phyloP scores from a whole-genome alignment of 2,888 invertebrate species.

The Clivina fossor region DNA sequence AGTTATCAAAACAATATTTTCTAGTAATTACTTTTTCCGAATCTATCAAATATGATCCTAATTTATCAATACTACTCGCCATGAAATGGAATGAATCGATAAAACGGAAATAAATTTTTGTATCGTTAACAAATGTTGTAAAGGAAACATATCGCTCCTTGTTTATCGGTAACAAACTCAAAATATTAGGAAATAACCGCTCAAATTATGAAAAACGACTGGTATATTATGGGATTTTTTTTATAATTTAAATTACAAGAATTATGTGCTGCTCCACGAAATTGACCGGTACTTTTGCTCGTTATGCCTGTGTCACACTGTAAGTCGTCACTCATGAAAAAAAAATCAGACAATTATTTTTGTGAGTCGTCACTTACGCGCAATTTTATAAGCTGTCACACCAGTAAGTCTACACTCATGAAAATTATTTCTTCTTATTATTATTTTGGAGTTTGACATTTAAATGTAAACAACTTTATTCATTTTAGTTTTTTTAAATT shows the following conservation, averaged over 20 bases:
- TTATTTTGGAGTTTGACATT: no score
- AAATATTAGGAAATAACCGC: slow-evolving; percentile 36
- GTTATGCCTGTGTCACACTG: slow-evolving; percentile 32
- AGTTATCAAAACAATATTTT: slow-evolving; percentile 27
- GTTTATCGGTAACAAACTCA: slow-evolving; percentile 38
- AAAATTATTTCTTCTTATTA: no score
- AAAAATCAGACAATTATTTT: no score
- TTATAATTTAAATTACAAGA: slow-evolving; percentile 41
- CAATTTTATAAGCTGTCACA: no score
- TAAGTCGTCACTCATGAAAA: slow-evolving; percentile 37
- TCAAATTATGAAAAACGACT: slow-evolving; percentile 40
- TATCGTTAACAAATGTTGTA: slow-evolving; percentile 33
- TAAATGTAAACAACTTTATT: no score
- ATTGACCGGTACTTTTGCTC: no score
- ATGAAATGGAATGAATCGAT: slow-evolving; percentile 41
- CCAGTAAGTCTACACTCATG: no score
- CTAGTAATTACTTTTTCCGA: slow-evolving; percentile 23
- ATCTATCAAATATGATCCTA: slow-evolving; percentile 36
- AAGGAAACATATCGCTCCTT: slow-evolving; percentile 43
- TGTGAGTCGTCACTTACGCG: no score
- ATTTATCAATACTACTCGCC: slow-evolving; percentile 37
- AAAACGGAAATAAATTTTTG: no score
- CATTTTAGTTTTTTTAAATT: no score
- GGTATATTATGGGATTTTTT: slow-evolving; percentile 38
- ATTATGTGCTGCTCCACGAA: slow-evolving; percentile 34